A percentile compares a stretch with the other conserved stretches of the same genome.
These are phyloP conservation scores for Pseudois nayaur DNA, from an alignment of 2,113 vertebrate species.

Conservation along the genomic window DNA sequence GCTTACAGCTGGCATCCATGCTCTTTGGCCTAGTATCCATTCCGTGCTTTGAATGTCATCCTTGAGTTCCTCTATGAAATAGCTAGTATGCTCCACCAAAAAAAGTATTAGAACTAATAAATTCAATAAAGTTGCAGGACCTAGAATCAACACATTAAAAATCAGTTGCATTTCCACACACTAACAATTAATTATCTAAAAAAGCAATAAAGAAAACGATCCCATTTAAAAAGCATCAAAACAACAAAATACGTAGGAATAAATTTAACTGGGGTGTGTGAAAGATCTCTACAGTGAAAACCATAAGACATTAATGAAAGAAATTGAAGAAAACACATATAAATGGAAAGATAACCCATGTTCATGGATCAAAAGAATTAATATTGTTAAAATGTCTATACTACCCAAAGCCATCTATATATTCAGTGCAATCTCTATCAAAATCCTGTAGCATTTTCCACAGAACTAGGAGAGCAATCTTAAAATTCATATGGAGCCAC, in stretches of 20 bases:
- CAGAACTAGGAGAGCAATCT: neutral
- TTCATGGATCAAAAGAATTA: neutral
- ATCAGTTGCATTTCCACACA: neutral
- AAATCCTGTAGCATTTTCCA: neutral
- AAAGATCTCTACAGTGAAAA: neutral
- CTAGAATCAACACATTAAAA: neutral
- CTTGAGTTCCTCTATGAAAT: neutral
- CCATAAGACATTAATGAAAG: neutral
- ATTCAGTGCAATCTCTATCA: neutral
- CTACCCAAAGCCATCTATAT: neutral
- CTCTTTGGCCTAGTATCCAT: neutral
- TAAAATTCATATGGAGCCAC: neutral
- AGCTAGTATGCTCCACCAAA: neutral
- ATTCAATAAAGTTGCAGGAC: neutral
- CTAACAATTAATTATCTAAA: neutral
- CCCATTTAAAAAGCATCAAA: neutral
- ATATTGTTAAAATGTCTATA: slow-evolving; percentile 3
- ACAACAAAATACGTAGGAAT: neutral
- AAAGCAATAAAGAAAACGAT: neutral
- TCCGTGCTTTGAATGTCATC: neutral
- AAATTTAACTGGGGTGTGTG: neutral
- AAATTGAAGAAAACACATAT: neutral
- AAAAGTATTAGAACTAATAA: neutral
- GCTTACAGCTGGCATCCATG: neutral
- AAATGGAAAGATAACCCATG: neutral